phyloP scores from a whole-genome alignment of 2,113 vertebrate species.

The Motacilla tschutschensis region DNA sequence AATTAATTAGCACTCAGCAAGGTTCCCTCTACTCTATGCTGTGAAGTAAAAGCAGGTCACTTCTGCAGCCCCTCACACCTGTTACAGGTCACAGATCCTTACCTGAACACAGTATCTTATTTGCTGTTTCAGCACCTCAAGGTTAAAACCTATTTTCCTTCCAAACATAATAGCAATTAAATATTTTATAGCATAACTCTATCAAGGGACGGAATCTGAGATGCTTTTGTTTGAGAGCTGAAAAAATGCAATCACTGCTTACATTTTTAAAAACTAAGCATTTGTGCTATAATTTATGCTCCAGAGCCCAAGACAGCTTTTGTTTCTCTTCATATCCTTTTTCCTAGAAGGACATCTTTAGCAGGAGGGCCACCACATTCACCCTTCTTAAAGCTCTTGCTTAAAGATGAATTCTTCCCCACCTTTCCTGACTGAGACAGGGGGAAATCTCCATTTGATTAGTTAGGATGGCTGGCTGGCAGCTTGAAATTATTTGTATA shows the following conservation, averaged over 20 bases:
- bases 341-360: background rate
- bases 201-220: background rate
- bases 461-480: background rate
- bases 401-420: background rate
- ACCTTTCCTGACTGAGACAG: background rate
- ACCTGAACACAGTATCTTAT: constrained; percentile 34
- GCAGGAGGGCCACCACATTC: background rate
- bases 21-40: background rate
- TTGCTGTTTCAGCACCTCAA: constrained; percentile 53
- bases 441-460: constrained; percentile 35
- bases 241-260: background rate
- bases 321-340: background rate
- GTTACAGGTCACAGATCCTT: constrained; percentile 16
- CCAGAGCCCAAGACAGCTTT: no score
- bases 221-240: background rate
- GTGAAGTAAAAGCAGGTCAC: constrained; percentile 33
- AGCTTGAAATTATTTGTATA: constrained; percentile 42
- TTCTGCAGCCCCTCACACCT: constrained; percentile 32
- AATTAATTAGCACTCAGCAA: constrained; percentile 60
- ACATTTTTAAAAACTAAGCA: background rate
- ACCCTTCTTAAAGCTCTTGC: background rate
- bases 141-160: constrained; percentile 37
- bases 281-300: background rate
- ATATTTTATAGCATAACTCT: background rate
- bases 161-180: background rate